Evolutionary conservation across 1,140 invertebrate species (phyloP).

Genomic region (Zaprionus kolodkinae): DNA sequence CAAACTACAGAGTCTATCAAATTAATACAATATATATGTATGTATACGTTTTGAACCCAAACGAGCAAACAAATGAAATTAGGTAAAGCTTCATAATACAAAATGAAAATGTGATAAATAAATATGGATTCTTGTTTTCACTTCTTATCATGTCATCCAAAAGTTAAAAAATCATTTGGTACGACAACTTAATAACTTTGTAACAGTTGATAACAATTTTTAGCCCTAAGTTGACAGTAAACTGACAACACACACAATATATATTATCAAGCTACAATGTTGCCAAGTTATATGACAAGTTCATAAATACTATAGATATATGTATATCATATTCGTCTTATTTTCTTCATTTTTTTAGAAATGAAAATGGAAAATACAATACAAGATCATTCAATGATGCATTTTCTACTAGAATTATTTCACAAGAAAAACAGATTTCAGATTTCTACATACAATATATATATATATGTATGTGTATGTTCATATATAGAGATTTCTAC

Average conservation of each 20-base stretch:
- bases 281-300: not conserved
- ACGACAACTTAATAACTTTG: not conserved
- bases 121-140: not conserved
- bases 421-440: not conserved
- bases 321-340: not conserved
- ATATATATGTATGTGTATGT: no score
- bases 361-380: not conserved
- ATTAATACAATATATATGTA: slow-evolving; percentile 19
- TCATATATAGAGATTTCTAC: not conserved
- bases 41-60: slow-evolving; percentile 20
- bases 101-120: slow-evolving; percentile 1
- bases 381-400: not conserved
- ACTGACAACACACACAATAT: slow-evolving; percentile 4
- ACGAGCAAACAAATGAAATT: slow-evolving; percentile 17
- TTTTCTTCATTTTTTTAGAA: not conserved
- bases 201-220: slow-evolving; percentile 5
- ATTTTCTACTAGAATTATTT: not conserved
- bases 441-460: not conserved
- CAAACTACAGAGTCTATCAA: slow-evolving; percentile 42
- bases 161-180: not conserved
- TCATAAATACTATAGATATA: not conserved
- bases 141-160: not conserved
- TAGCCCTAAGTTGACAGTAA: slow-evolving; percentile 1
- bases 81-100: slow-evolving; percentile 1
- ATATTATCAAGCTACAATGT: slow-evolving; percentile 4